Evolutionary conservation across 2,113 vertebrate genomes (phyloP).

Genomic region (Cheilinus undulatus): DNA sequence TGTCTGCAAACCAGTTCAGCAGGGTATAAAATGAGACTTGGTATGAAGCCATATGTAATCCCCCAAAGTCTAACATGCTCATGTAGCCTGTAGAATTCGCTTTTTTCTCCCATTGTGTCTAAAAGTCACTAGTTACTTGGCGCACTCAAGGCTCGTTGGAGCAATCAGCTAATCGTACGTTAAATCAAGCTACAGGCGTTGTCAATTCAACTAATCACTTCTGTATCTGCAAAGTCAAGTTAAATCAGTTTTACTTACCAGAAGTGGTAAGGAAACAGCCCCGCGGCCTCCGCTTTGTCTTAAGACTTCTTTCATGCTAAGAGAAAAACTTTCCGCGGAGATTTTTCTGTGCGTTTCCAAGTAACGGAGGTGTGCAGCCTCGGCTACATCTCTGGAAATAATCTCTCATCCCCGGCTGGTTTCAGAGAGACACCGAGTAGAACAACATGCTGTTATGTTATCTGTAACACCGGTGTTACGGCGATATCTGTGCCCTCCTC

Average conservation of each 20-base stretch:
- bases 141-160: background rate
- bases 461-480: background rate
- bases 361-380: slow-evolving; percentile 45
- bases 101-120: background rate
- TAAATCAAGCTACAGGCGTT: background rate
- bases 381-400: slow-evolving; percentile 49
- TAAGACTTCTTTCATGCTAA: slow-evolving; percentile 56
- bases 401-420: background rate
- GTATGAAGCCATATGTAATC: too few relatives aligned
- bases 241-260: slow-evolving; percentile 42
- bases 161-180: background rate
- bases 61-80: background rate
- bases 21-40: background rate
- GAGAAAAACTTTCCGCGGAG: slow-evolving; percentile 58
- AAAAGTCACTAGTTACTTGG: background rate
- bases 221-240: background rate
- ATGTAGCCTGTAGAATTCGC: background rate
- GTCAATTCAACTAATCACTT: background rate
- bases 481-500: background rate
- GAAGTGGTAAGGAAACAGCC: slow-evolving; percentile 17
- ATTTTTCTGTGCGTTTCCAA: slow-evolving; percentile 26
- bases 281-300: slow-evolving; percentile 47
- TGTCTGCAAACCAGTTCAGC: background rate
- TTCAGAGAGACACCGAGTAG: background rate
- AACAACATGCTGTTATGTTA: background rate